Evolutionary conservation across 2,797 vertebrate genomes (phyloP).

Genomic region (Pangasius djambal): DNA sequence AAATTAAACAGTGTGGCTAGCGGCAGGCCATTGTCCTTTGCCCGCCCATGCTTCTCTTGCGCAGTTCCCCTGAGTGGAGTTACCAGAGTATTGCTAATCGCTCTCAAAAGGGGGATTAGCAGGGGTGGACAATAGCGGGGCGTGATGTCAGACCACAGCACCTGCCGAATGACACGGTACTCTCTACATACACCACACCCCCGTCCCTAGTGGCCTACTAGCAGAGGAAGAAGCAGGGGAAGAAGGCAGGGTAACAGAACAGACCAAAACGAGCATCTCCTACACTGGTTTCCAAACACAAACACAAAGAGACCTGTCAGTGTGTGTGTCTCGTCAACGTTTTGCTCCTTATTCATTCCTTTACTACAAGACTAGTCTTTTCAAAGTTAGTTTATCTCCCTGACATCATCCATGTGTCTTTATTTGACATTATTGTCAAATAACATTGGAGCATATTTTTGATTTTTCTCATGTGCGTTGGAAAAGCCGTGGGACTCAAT

Average conservation of each 20-base stretch:
- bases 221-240: conserved; percentile 38
- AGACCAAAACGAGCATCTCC: not conserved
- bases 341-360: not conserved
- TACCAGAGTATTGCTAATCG: conserved; percentile 75
- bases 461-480: not conserved
- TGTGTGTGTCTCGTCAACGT: not conserved
- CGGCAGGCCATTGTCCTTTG: conserved; percentile 71
- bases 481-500: not conserved
- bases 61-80: conserved; percentile 59
- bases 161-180: conserved; percentile 63
- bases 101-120: conserved; percentile 77
- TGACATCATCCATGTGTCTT: conserved; percentile 7
- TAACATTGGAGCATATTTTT: not conserved
- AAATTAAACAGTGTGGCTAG: conserved; percentile 75
- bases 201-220: conserved; percentile 39
- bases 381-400: not conserved
- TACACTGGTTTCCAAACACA: not conserved
- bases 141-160: conserved; percentile 72
- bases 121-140: conserved; percentile 63
- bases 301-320: conserved; percentile 19
- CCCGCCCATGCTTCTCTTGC: conserved; percentile 58
- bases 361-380: not conserved
- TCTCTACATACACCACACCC: conserved; percentile 47
- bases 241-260: conserved; percentile 35
- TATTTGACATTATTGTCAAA: not conserved